Evolutionary conservation across 1,140 invertebrate species (phyloP).

Genomic region (Drosophila mayri): DNA sequence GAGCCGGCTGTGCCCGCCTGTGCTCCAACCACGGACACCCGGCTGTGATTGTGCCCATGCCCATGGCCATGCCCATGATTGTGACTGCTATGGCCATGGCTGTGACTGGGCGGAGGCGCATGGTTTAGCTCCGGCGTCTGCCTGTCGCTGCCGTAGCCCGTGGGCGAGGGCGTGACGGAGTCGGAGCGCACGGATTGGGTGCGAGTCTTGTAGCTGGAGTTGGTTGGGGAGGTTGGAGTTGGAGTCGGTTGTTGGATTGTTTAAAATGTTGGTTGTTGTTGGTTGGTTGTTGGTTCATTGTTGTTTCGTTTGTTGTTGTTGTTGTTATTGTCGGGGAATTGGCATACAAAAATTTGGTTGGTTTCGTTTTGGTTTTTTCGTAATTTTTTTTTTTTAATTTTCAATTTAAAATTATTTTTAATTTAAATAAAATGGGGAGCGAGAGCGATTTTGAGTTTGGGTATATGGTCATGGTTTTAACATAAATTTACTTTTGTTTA

Average conservation of each 20-base stretch:
- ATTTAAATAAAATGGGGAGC: constrained; percentile 51
- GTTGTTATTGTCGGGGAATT: constrained; percentile 44
- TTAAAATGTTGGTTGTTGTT: constrained; percentile 40
- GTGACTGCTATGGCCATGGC: constrained; percentile 29
- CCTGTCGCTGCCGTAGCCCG: constrained; percentile 85
- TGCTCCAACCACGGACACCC: constrained; percentile 29
- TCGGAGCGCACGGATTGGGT: constrained; percentile 91
- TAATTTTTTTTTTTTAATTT: constrained; percentile 37
- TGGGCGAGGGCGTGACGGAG: constrained; percentile 90
- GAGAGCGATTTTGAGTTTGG: constrained; percentile 59
- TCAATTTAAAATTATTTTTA: constrained; percentile 42
- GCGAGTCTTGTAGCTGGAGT: constrained; percentile 85
- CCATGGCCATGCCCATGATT: constrained; percentile 14
- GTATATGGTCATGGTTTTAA: constrained; percentile 26
- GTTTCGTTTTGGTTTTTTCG: constrained; percentile 53
- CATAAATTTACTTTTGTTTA: constrained; percentile 11
- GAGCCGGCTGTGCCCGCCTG: constrained; percentile 39
- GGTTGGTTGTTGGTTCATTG: constrained; percentile 36
- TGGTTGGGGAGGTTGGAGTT: constrained; percentile 18
- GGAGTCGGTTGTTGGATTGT: constrained; percentile 47
- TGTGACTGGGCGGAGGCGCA: constrained; percentile 30
- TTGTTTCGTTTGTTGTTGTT: constrained; percentile 54
- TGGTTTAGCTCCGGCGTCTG: constrained; percentile 76
- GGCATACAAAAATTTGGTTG: constrained; percentile 68
- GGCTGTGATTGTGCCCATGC: constrained; percentile 18